phyloP scores from a whole-genome alignment of 2,113 vertebrate genomes.

The Malurus cyaneus region DNA sequence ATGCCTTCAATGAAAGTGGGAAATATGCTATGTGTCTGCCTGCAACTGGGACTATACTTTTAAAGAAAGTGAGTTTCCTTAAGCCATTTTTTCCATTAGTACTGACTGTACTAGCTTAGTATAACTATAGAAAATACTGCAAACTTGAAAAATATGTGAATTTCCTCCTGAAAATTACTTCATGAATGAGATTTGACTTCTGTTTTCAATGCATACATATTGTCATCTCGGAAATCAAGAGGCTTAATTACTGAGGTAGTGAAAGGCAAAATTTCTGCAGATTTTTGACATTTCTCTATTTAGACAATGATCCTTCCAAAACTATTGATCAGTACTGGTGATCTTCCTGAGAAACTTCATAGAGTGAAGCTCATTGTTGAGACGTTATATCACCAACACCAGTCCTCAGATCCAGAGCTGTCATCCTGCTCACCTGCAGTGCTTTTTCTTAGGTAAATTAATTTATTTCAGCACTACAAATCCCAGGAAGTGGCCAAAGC shows the following conservation, averaged over 20 bases:
- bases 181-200: not conserved
- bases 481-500: not conserved
- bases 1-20: not conserved
- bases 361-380: not conserved
- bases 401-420: not conserved
- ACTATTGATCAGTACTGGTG: not conserved
- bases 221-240: not conserved
- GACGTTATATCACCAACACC: rapidly evolving
- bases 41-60: not conserved
- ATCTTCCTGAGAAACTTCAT: not conserved
- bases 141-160: not conserved
- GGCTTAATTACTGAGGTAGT: not conserved
- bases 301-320: not conserved
- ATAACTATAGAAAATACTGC: not conserved
- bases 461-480: not conserved
- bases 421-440: not conserved
- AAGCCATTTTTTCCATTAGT: not conserved
- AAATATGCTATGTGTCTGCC: not conserved
- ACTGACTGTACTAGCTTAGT: not conserved
- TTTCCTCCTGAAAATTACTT: not conserved
- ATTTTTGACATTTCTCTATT: not conserved
- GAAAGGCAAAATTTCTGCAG: not conserved
- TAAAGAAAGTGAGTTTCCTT: not conserved
- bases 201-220: not conserved
- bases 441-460: not conserved